Evolutionary conservation across 1,140 invertebrate species (phyloP), one percentile per base, ranked within the genome.

Genomic region (Elymnias hypermnestra): DNA sequence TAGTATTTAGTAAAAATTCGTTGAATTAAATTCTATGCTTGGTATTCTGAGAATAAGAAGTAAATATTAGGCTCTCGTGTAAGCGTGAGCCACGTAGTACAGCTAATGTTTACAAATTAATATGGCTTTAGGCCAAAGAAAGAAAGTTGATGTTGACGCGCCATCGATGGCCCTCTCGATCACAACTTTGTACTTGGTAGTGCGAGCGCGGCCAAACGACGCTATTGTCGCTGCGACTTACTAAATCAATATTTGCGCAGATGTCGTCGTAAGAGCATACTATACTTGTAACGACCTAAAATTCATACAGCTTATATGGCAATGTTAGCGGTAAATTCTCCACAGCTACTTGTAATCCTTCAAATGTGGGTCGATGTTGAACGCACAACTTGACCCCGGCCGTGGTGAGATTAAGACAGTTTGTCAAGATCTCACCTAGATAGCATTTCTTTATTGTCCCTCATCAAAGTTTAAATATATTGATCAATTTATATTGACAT

Each of bases 211-310:
- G 64, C 47, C 60, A 39, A 51, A 52, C 57, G 55, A 53, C 62
- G 60, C 66, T 62, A 74, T 79, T 83, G 72, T 77, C 57, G 52
- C 64, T 79, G 58, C 76, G 55, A 71, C 75, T 76, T 78, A 84
- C 81, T 77, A 83, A 83, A 81, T 84, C 81, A 84, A 84, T 84
- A 84, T 84, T 84, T 83, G 81, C 75, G 62, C 78, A 85, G 78
- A 79, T 84, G 81, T 79, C 76, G 75, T 66, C 60, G 63, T 68
- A 79, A 83, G 78, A 83, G 76, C 78, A 82, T 72, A 71, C 72
- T 75, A 70, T 81, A 70, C 79, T 79, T 72, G 70, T 69, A 69
- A 68, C 77, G 82, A 85, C 82, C 82, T 85, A 85, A 85, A 83
- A 83, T 84, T 79, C 81, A 81, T 83, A 82, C 75, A 72, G 73